phyloP scores from a whole-genome alignment of 2,113 vertebrate species.

The Cyanoramphus novaezelandiae region DNA sequence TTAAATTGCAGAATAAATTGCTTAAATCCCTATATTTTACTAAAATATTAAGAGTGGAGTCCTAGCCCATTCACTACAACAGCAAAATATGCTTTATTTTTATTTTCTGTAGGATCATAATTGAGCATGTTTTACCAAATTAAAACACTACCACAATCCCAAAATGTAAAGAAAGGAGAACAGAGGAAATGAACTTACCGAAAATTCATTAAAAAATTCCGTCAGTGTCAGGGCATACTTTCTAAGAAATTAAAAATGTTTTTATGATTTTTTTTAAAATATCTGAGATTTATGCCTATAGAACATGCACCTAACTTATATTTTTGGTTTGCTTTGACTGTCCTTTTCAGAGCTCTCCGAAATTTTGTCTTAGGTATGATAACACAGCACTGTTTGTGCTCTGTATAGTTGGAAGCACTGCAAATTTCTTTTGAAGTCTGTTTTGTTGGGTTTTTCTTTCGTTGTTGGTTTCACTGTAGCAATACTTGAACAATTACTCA shows the following conservation, averaged over 20 bases:
- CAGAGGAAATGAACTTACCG: neutral
- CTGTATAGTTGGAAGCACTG: neutral
- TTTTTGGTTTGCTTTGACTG: neutral
- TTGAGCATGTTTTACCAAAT: neutral
- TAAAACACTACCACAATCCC: neutral
- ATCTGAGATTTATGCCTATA: neutral
- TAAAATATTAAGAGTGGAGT: neutral
- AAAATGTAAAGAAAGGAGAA: neutral
- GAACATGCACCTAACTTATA: rapidly evolving
- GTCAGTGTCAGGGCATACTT: rapidly evolving
- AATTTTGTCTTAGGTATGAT: neutral
- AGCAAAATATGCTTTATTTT: neutral
- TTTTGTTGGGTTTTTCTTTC: neutral
- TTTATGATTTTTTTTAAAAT: neutral
- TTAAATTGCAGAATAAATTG: neutral
- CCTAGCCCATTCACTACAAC: neutral
- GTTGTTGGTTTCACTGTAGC: neutral
- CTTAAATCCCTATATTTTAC: neutral
- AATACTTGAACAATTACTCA: neutral
- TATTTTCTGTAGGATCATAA: neutral
- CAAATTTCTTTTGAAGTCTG: neutral
- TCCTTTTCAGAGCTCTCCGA: neutral
- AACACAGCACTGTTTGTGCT: neutral
- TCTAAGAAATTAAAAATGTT: neutral
- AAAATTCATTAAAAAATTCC: neutral